These are phyloP conservation scores for Orientallactaga bullata DNA, from an alignment of 2,113 vertebrate species.

Conservation along the genomic window DNA sequence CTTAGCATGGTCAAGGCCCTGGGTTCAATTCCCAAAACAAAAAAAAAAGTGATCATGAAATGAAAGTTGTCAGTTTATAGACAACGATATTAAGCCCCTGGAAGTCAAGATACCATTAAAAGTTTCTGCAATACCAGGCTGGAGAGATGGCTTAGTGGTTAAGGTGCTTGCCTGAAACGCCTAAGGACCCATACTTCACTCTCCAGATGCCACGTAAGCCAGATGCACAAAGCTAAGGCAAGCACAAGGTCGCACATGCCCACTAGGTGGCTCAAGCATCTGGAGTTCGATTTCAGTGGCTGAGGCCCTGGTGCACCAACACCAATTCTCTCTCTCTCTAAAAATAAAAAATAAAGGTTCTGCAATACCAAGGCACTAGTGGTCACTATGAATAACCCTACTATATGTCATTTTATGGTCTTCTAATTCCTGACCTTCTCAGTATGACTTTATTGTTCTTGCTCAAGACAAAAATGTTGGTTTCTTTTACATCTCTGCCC, in stretches of 20 bases:
- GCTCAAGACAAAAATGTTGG: conserved; percentile 9
- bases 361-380: conserved; percentile 17
- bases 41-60: conserved; percentile 33
- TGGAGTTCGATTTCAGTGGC: no score
- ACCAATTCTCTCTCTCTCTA: no score
- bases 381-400: conserved; percentile 2
- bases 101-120: conserved; percentile 16
- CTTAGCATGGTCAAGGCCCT: no score
- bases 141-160: no score
- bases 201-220: no score
- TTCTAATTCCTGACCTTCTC: background rate
- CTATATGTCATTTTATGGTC: conserved; percentile 31
- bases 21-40: background rate
- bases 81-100: conserved; percentile 1
- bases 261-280: no score
- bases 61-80: background rate
- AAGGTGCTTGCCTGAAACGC: no score
- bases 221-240: no score
- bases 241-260: no score
- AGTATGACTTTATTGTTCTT: background rate
- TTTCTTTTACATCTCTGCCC: background rate
- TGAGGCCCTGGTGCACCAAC: no score
- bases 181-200: no score
- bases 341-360: background rate
- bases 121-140: background rate